Evolutionary conservation across 2,888 invertebrate species (phyloP), one percentile per base, ranked within the genome.

Genomic region (Loripinus fragilis): DNA sequence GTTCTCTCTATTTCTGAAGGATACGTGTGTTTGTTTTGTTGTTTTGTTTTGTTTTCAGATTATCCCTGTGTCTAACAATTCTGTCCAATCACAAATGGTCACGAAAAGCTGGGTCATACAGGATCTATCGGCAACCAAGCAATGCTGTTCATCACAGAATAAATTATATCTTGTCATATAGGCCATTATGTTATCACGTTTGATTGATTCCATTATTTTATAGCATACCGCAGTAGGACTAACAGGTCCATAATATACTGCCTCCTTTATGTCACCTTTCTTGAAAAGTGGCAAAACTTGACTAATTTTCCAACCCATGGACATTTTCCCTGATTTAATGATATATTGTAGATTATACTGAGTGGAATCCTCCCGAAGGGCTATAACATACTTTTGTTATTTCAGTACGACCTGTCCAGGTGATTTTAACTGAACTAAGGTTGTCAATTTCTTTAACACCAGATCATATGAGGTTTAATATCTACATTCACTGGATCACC

Each of bases 61-160:
- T n/a, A n/a, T n/a, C n/a, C 66, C 66, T 8, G 7, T 35, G 38
- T 66, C 66, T 66, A 66, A 35, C 10, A 35, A 2, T 35, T 66
- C 35, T 8, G 66, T 66, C 66, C 66, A 66, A 5, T 35, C 20
- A 23, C 38, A 35, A n/a, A 66, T 3, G 2, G 23, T 23, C 5
- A 41, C 66, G 8, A 66, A 41, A 15, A 66, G 66, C 20, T 66
- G 66, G 3, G 66, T 66, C 23, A 66, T 41, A 35, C 66, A 41
- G 5, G 66, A 66, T 35, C 25, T 10, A 12, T 38, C 66, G 7
- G 38, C 7, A 7, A 35, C 38, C n/a, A 66, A 66, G 3, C 66
- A 35, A 35, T 66, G 66, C 28, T 66, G 66, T 12, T 66, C n/a
- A 35, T 41, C 66, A n/a, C 38, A 66, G 38, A 66, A 66, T 23